Base-by-base conservation (phyloP, 2,113 vertebrate species). In the Urocynchramus pylzowi region DNA sequence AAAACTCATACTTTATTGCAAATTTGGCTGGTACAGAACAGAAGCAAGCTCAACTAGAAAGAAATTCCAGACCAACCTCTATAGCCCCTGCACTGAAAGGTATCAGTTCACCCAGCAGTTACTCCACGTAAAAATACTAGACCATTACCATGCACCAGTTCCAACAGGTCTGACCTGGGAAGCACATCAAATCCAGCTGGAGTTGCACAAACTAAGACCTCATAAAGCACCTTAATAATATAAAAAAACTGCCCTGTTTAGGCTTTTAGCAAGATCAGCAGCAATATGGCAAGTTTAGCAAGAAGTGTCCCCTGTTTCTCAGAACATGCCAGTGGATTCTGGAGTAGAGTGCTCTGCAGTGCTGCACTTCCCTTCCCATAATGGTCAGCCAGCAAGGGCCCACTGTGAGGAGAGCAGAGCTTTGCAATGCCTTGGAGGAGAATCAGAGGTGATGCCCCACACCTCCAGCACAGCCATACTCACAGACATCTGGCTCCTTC, bases 401-500 rank as follows among this genome's bases (percentile, higher is more conserved):
- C 2, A 2, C 30, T 11, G n/a, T 0, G 0, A 68, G 59, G 45
- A 22, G 67, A 49, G 73, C 44, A 35, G 33, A 67, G 50, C 35
- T 64, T 9, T 4, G 49, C 39, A 9, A 1, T 3, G 77, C 64
- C 61, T 20, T 2, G 1, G 49, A 50, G n/a, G 20, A 45, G 13
- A 23, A 1, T 5, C 35, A 21, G 16, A 41, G 27, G 49, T 11
- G 27, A 69, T 41, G 28, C 6, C 21, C 44, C 82, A 71, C 37
- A 64, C 20, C 45, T 24, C 22, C 33, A 64, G 80, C 79, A 76
- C 74, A 64, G 68, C 47, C 27, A 94, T 96, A 97, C 97, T 97
- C 94, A 98, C 97, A 96, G 97, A 97, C 97, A 97, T 97, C 95
- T 95, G 97, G 73, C 87, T 88, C n/a, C 61, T 35, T 93, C 90